Conservation (phyloP, 2,113 vertebrate genomes). For the Hiodon alosoides region DNA sequence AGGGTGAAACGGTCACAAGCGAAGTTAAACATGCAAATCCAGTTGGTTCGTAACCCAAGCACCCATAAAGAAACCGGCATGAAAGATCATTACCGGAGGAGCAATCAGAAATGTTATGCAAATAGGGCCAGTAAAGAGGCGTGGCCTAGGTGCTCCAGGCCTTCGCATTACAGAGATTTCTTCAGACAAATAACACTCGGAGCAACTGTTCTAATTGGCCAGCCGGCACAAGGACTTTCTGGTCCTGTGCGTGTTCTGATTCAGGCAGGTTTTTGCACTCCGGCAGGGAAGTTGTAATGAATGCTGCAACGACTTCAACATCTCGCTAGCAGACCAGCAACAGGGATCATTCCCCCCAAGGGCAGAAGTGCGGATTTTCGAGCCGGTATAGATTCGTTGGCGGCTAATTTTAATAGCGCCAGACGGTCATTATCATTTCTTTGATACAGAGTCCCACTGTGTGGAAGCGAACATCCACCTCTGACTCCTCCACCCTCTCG, state of each 20-base stretch:
- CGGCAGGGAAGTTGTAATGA: not conserved
- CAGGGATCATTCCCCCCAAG: not conserved
- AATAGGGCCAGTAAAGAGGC: not conserved
- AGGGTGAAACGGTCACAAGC: not conserved
- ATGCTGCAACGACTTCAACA: not conserved
- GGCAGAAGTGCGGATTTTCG: not conserved
- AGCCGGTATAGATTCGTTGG: not conserved
- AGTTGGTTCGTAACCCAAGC: not conserved
- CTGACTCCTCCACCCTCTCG: not conserved
- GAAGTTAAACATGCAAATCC: not conserved
- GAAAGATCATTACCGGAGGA: not conserved
- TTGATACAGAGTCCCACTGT: conserved; percentile 48
- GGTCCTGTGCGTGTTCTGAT: not conserved
- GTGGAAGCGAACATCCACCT: conserved; percentile 14
- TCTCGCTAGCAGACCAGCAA: no score
- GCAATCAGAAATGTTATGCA: not conserved
- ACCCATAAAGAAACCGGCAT: not conserved
- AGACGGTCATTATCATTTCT: conserved; percentile 51
- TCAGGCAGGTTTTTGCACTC: not conserved
- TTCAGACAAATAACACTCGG: conserved; percentile 6
- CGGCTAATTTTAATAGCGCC: conserved; percentile 31
- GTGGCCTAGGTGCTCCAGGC: not conserved
- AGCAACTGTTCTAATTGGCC: not conserved
- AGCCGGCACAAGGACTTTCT: not conserved
- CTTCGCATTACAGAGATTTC: not conserved